These are phyloP conservation scores for Tenualosa ilisha DNA, from an alignment of 2,797 vertebrate genomes.

Conservation along the genomic window DNA sequence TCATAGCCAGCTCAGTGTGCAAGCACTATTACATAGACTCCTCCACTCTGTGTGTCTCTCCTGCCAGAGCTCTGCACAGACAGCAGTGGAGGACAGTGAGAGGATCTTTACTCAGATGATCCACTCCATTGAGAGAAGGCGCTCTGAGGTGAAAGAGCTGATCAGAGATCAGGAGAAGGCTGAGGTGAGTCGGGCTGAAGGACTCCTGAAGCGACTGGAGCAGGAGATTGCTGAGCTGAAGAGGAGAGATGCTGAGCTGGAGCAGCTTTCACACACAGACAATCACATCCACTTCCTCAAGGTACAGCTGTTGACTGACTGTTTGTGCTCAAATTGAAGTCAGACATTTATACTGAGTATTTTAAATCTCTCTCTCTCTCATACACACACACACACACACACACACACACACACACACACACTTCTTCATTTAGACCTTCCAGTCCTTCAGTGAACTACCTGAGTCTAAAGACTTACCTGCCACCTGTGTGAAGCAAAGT, in stretches of 20 bases:
- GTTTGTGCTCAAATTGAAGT: too few relatives aligned
- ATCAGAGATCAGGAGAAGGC: constrained; percentile 44
- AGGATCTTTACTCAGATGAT: constrained; percentile 46
- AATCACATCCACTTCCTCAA: constrained; percentile 49
- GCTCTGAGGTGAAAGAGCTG: constrained; percentile 39
- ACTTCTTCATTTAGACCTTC: background rate
- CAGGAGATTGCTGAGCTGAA: constrained; percentile 44
- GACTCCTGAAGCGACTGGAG: constrained; percentile 42
- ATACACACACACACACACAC: too few relatives aligned
- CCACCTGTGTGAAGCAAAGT: background rate
- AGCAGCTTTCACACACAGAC: constrained; percentile 37
- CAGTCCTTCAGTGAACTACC: background rate
- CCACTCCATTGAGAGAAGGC: constrained; percentile 44
- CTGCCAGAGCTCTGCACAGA: constrained; percentile 40
- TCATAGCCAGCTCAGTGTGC: too few relatives aligned
- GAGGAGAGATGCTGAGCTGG: constrained; percentile 45
- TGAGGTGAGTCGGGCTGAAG: constrained; percentile 36
- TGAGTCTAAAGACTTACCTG: background rate
- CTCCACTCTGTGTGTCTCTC: background rate
- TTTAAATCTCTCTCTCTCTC: too few relatives aligned
- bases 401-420: too few relatives aligned
- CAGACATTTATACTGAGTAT: too few relatives aligned
- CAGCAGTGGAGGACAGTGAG: constrained; percentile 39
- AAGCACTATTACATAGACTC: background rate
- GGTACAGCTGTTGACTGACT: constrained; percentile 12